Base-by-base conservation (phyloP, 1,140 invertebrate genomes). In the Chelonus insularis region DNA sequence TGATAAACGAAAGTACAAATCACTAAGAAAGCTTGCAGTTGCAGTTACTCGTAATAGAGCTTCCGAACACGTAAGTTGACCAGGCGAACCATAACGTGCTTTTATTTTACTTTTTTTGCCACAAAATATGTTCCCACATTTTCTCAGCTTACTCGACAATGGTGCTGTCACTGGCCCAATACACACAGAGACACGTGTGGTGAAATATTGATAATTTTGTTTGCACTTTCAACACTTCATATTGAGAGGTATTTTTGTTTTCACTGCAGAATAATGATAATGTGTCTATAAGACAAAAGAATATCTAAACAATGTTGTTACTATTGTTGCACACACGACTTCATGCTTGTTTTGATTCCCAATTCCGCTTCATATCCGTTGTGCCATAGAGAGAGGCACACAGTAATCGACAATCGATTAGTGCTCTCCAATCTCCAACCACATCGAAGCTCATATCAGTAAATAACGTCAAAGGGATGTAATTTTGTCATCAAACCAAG, bases 381-480 rank as follows among this genome's bases (percentile, higher is more conserved):
- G 14, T 5, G 2, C 4, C 14, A 3, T 39, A 14, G 4, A 39
- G 37, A n/a, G n/a, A n/a, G n/a, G n/a, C n/a, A n/a, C 8, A 50
- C 3, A 23, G 23, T 11, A 11, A 23, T 29, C 23, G 11, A 18
- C 20, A 50, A 56, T 56, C 52, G 52, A 56, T 56, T 56, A 56
- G 52, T 56, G 37, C 34, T 39, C 37, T 56, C 36, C 29, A 51
- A 32, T 37, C 25, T 39, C 51, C 34, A 16, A 43, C 18, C 18
- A 16, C 12, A 43, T 43, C 41, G 41, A 32, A 32, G 12, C 36
- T 45, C 34, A 25, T 59, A 60, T 45, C 16, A 36, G 39, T 34
- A 60, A 54, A 60, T 60, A 60, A 39, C 36, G 25, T 60, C 50
- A 60, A 60, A 60, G 50, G 50, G 12, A 18, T 4, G 58, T 60